Evolutionary conservation across 2,113 vertebrate genomes (phyloP), one percentile per base, ranked within the genome.

Genomic region (Spea multiplicata): DNA sequence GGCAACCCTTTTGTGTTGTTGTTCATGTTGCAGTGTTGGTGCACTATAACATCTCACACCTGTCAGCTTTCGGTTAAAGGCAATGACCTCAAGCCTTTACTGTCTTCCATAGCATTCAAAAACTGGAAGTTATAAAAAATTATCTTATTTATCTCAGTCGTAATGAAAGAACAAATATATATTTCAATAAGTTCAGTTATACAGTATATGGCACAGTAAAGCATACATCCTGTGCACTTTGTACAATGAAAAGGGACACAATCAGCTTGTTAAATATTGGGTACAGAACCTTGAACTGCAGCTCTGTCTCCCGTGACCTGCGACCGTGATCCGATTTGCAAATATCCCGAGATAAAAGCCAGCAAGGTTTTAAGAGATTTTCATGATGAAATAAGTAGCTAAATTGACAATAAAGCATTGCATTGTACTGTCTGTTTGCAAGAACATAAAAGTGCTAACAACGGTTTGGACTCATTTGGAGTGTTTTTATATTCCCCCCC

Each of bases 301-400:
- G 47, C 47, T 65, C 68, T 30, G 13, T 62, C 76, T 72, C 76
- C 50, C 50, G 44, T 61, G 76, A 53, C 68, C 69, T 78, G 69
- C 72, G 76, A 78, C 71, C 65, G 66, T 71, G 76, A 78, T 72
- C 59, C 47, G 76, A 78, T 78, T 78, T 78, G 62, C 68, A 78
- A 59, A 71, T 72, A 71, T 65, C 76, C 50, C 9, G 5, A 66
- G 74, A 76, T 72, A 78, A 78, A 72, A 55, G 76, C 76, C 68
- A 71, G 14, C 47, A 53, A 68, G 66, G 17, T 62, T 65, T 71
- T 78, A 78, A 78, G 48, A 78, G 69, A 13, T 78, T 72, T 78
- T 78, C 62, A 48, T 65, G 69, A 78, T 78, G 59, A 68, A 48
- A 50, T 72, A 78, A 78, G 68, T 71, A 59, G 57, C 68, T 44